Evolutionary conservation across 2,113 vertebrate genomes (phyloP).

Genomic region (Monopterus albus): DNA sequence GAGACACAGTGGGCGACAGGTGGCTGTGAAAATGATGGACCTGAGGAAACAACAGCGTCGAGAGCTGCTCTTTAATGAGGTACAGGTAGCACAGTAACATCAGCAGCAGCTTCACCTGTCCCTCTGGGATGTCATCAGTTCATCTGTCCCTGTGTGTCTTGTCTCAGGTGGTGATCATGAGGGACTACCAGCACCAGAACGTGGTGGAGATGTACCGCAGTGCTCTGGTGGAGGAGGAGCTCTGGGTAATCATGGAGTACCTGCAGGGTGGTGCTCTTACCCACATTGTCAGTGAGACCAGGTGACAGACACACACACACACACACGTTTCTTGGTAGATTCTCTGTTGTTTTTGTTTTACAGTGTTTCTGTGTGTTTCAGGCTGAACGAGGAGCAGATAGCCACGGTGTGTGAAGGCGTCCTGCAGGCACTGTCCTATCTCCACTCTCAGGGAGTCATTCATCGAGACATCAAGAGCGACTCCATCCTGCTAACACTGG

Average conservation of each 20-base stretch:
- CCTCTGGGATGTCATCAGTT: background rate
- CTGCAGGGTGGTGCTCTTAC: constrained; percentile 95
- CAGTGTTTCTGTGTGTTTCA: constrained; percentile 61
- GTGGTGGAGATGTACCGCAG: constrained; percentile 96
- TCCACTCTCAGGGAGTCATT: constrained; percentile 93
- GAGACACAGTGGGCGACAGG: constrained; percentile 88
- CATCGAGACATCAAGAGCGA: constrained; percentile 96
- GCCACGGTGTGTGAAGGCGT: constrained; percentile 92
- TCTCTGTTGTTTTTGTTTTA: background rate
- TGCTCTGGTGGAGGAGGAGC: constrained; percentile 92
- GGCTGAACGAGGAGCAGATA: constrained; percentile 92
- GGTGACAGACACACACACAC: constrained; percentile 76
- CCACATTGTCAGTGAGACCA: constrained; percentile 91
- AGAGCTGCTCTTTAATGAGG: constrained; percentile 96
- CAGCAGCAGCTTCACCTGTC: too few species aligned
- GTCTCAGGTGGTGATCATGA: constrained; percentile 94
- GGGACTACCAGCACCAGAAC: constrained; percentile 90
- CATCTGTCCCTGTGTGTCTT: background rate
- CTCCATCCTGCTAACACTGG: constrained; percentile 91
- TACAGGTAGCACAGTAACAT: too few species aligned
- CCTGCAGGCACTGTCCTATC: constrained; percentile 89
- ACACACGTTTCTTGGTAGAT: too few species aligned
- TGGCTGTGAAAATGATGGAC: constrained; percentile 97
- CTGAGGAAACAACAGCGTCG: constrained; percentile 91
- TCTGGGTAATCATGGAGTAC: constrained; percentile 97